A percentile compares a stretch with the other conserved stretches of the same genome.
Evolutionary conservation across 2,113 vertebrate genomes (phyloP).

Genomic region (Lampris incognitus): DNA sequence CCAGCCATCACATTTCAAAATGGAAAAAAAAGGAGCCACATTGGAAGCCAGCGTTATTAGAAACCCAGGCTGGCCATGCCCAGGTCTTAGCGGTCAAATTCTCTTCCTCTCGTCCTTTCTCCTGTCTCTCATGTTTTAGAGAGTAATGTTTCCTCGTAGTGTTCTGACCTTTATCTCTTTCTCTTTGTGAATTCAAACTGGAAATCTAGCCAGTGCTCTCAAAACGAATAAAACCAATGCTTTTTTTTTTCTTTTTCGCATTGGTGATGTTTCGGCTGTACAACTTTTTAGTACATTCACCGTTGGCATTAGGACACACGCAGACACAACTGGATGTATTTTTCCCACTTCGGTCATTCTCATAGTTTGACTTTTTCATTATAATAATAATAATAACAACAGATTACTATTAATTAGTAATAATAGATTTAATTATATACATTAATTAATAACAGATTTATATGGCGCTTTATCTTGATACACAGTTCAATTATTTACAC

Average conservation of each 20-base stretch:
- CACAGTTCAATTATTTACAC: too few relatives aligned
- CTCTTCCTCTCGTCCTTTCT: neutral
- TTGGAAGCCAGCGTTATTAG: constrained; percentile 66
- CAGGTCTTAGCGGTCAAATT: constrained; percentile 60
- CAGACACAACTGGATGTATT: too few relatives aligned
- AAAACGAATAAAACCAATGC: constrained; percentile 15
- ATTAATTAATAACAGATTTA: too few relatives aligned
- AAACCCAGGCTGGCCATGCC: constrained; percentile 79
- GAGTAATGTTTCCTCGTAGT: too few relatives aligned
- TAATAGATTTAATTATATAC: too few relatives aligned
- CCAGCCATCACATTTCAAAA: constrained; percentile 63
- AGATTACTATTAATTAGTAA: too few relatives aligned
- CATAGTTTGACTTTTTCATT: too few relatives aligned
- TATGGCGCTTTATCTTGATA: too few relatives aligned
- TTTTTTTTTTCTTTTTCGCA: neutral
- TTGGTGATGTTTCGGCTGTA: neutral
- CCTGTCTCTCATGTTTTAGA: neutral
- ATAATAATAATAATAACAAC: too few relatives aligned
- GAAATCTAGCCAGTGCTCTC: neutral
- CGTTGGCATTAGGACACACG: neutral
- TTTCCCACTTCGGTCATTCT: too few relatives aligned
- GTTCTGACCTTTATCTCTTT: neutral
- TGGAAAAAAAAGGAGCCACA: constrained; percentile 56
- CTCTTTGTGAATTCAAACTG: constrained; percentile 1
- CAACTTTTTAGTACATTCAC: too few relatives aligned